Base-by-base conservation (phyloP, 1,140 invertebrate genomes). In the Cydia splendana region DNA sequence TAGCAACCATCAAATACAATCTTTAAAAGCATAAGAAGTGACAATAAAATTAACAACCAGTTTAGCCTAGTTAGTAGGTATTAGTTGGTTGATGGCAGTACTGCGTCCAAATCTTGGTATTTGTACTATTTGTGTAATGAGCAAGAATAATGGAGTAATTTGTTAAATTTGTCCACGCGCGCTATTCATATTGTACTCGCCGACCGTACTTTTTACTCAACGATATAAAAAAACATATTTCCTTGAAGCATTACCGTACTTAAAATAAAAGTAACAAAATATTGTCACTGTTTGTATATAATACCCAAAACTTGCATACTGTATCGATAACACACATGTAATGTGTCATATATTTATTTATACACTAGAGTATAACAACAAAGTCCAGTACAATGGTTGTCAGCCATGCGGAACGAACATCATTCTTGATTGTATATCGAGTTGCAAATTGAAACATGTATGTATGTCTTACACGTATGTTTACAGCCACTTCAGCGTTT, bases 381-480 rank as follows among this genome's bases (percentile, higher is more conserved):
- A 71, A 67, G 10, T 30, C 5, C 53, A 30, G 13, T 53, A 75
- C 53, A 75, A 75, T 75, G 20, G 12, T 7, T 15, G 42, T 75
- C 20, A 24, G 20, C 53, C 48, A 53, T n/a, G 53, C 53, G 30
- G 48, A 57, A 75, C 53, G 48, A 75, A 75, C 34, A 20, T 20
- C 38, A 4, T 75, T 24, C 74, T 75, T 57, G 48, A 13, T 75
- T 51, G 74, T 62, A 20, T 51, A 57, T 57, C 57, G 7, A 24
- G 57, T 62, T 62, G 7, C 20, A 24, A 10, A 62, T 62, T 24
- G 18, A 57, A 18, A 57, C 15, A 4, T 4, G 6, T 62, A 24
- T 24, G 20, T 18, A 24, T 62, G n/a, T 53, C 51, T 62, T 20
- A 62, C 51, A 5, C n/a, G n/a, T 62, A 20, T 62, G n/a, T 20